Evolutionary conservation across 2,888 invertebrate genomes (phyloP), one percentile per base, ranked within the genome.

Genomic region (Ptychoptera contaminata): DNA sequence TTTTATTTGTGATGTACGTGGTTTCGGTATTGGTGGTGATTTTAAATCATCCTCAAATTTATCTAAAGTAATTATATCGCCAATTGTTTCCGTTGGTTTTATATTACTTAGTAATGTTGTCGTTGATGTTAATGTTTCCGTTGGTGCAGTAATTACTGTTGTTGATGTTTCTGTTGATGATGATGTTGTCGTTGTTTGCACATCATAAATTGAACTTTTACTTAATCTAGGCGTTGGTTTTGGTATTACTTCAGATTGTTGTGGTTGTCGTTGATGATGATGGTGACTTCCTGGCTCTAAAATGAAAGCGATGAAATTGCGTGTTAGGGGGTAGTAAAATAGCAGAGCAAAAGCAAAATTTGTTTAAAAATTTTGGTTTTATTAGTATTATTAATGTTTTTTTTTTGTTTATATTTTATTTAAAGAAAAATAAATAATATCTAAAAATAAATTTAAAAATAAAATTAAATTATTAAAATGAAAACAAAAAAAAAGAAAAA

Each of bases 211-310:
- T 43, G 54, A 54, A 48, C 59, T 52, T 56, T 58, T 61, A 48
- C 56, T 58, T 50, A 58, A 57, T 48, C 71, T 65, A 43, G 71
- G 71, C 56, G 68, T 70, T 52, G 71, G 70, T 61, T 65, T 68
- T 49, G 71, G 70, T 53, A 58, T 51, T 50, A 54, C 50, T 48
- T 56, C 55, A 55, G 65, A 57, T 55, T 53, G 58, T 58, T 50
- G 58, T 53, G 47, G 57, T 56, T 49, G 57, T 59, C 51, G 55
- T 44, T 46, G 43, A 40, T 42, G 43, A 32, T 37, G 38, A 40
- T 37, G 44, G 44, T 60, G 62, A 56, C 56, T 61, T 60, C 60
- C 58, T 63, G 62, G 57, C 58, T 65, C 65, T 65, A 66, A 63
- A 63, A 63, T 56, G 61, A 62, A 56, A 54, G 56, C 55, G 55